Evolutionary conservation across 2,113 vertebrate genomes (phyloP).

Genomic region (Enhydra lutris): DNA sequence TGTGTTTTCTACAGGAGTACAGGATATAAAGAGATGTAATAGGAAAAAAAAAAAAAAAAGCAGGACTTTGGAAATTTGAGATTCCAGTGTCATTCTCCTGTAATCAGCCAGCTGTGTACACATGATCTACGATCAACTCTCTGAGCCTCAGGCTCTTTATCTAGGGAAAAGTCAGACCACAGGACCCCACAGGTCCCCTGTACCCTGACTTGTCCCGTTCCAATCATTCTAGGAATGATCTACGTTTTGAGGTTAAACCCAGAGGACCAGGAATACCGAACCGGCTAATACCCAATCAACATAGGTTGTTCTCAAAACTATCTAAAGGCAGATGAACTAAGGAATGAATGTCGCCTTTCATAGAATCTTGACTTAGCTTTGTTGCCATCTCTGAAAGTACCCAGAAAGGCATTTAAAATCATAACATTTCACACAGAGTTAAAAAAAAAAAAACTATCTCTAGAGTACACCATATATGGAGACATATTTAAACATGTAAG

Average conservation of each 20-base stretch:
- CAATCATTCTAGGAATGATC: neutral
- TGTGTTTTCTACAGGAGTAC: neutral
- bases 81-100: neutral
- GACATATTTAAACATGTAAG: neutral
- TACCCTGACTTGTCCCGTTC: neutral
- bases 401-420: slow-evolving; percentile 27
- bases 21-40: neutral
- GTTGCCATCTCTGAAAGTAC: neutral
- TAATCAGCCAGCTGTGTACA: neutral
- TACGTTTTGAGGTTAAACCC: neutral
- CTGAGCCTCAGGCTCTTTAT: neutral
- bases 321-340: neutral
- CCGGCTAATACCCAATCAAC: neutral
- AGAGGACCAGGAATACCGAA: neutral
- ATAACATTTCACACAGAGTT: neutral
- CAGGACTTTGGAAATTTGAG: neutral
- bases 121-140: neutral
- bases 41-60: neutral
- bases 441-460: neutral
- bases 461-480: neutral
- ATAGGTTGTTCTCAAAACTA: neutral
- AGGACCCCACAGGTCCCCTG: neutral
- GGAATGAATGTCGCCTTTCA: slow-evolving; percentile 13
- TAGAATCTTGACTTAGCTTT: slow-evolving; percentile 29
- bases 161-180: neutral